These are phyloP conservation scores for Drosophila nebulosa DNA, from an alignment of 1,140 invertebrate genomes.

Conservation along the genomic window DNA sequence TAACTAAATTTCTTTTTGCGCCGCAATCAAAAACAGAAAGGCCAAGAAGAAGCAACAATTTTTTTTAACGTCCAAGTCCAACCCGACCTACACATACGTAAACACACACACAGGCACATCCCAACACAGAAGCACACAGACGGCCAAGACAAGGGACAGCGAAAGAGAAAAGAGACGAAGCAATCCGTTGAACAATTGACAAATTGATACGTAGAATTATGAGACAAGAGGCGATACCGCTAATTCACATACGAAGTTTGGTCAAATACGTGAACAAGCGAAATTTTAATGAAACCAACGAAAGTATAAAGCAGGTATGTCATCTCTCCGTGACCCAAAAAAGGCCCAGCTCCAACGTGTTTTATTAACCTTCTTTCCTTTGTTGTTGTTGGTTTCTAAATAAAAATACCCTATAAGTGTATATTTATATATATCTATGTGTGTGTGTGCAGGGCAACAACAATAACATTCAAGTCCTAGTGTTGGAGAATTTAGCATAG, in stretches of 20 bases:
- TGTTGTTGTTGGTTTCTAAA: not conserved
- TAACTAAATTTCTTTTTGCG: slow-evolving; percentile 30
- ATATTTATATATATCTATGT: not conserved
- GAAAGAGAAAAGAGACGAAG: slow-evolving; percentile 21
- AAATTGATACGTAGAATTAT: slow-evolving; percentile 88
- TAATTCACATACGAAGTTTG: slow-evolving; percentile 98
- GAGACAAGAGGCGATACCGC: slow-evolving; percentile 96
- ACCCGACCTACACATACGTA: slow-evolving; percentile 27
- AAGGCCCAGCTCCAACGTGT: not conserved
- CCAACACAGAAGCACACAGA: slow-evolving; percentile 15
- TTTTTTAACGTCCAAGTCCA: slow-evolving; percentile 41
- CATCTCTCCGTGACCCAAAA: slow-evolving; percentile 9
- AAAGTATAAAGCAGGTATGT: slow-evolving; percentile 82
- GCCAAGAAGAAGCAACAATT: slow-evolving; percentile 39
- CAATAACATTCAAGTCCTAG: slow-evolving; percentile 41
- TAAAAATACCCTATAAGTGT: not conserved
- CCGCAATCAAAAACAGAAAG: slow-evolving; percentile 19
- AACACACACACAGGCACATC: slow-evolving; percentile 18
- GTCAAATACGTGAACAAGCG: slow-evolving; percentile 97
- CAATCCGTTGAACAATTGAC: slow-evolving; percentile 35
- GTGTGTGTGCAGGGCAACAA: slow-evolving; percentile 33
- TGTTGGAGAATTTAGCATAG: slow-evolving; percentile 51
- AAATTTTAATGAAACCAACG: slow-evolving; percentile 91
- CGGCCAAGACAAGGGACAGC: slow-evolving; percentile 31
- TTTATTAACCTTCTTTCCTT: slow-evolving; percentile 36